A percentile compares a stretch with the other conserved stretches of the same genome.
Conservation (phyloP, 2,113 vertebrate genomes). For the Pterocles gutturalis region DNA sequence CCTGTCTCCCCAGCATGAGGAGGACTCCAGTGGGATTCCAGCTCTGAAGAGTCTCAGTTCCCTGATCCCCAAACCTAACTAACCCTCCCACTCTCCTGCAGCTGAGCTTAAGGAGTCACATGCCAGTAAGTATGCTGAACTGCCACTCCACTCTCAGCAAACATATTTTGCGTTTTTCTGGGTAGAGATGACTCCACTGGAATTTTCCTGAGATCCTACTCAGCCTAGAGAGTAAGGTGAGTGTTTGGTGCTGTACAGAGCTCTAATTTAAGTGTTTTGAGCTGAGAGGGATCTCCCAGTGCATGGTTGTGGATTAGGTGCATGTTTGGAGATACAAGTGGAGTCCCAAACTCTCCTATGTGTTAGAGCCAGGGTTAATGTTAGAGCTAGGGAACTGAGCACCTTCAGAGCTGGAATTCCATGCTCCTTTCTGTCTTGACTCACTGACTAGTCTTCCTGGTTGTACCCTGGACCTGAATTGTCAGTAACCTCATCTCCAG, state of each 20-base stretch:
- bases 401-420: neutral
- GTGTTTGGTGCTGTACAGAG: neutral
- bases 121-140: neutral
- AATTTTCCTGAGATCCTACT: no score
- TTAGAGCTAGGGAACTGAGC: neutral
- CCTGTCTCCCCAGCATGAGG: neutral
- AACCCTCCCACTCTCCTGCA: neutral
- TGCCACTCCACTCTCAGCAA: neutral
- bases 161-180: neutral
- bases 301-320: no score
- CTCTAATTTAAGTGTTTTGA: neutral
- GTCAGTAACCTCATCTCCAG: neutral
- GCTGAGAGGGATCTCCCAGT: neutral
- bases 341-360: neutral
- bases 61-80: no score
- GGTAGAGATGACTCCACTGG: neutral
- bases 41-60: neutral
- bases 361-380: neutral
- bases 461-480: neutral
- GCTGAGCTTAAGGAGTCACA: neutral
- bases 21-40: neutral
- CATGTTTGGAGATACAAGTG: accelerated
- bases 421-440: neutral
- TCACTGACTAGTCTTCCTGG: neutral
- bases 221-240: neutral